Evolutionary conservation across 2,888 invertebrate species (phyloP), one percentile per base, ranked within the genome.

Genomic region (Orthosia incerta): DNA sequence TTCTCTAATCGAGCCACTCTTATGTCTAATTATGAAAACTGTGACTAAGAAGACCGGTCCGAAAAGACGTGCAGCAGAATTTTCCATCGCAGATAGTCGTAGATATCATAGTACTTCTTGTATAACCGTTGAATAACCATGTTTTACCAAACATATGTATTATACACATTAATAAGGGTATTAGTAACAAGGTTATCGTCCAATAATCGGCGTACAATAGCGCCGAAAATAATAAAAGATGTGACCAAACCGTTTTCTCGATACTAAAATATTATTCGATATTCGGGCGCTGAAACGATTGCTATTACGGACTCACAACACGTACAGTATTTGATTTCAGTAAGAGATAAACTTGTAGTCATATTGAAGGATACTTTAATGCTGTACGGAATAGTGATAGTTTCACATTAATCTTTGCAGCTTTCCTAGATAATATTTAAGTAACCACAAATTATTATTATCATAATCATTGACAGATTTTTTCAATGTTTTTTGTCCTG

Each of bases 251-350:
- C 39, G 18, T 48, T 48, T 62, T 80, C 57, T 66, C 23, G 45
- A 80, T 74, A 74, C 48, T 74, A 57, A 53, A 73, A 57, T 62
- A 66, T 62, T 53, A 60, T 64, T 72, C 46, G 50, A 60, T 55
- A 62, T 39, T 63, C 64, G 20, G 2, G 12, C 11, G 3, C n/a
- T n/a, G 15, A 48, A 50, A 62, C 18, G 15, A n/a, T 26, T 20
- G 12, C 15, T 23, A 50, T 67, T 78, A 20, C 20, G 18, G 12
- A 59, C 39, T 64, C 64, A n/a, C 26, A 26, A 48, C 75, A 64
- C 75, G 80, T 68, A 56, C 26, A 23, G 46, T 68, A 80, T 74
- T 74, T 68, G 56, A 80, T 78, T 67, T 74, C 13, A 9, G 5
- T 67, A 15, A 55, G 45, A 56, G 57, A 77, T 63, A 55, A 45